These are phyloP conservation scores for Drosophila kohkoa DNA, from an alignment of 1,140 invertebrate genomes.

Conservation along the genomic window DNA sequence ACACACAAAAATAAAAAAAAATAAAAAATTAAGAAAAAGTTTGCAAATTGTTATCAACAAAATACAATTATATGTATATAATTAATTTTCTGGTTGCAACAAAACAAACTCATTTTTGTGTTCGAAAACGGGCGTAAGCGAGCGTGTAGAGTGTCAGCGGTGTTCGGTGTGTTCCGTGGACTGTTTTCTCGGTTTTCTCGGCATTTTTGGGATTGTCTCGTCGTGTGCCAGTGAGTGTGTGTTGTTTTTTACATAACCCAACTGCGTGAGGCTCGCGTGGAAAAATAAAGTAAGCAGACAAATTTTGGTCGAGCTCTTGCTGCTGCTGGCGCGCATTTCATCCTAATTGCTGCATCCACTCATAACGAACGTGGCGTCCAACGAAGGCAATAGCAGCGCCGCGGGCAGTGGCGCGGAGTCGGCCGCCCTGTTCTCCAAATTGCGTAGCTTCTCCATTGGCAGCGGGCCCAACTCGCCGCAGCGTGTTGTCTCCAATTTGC, in stretches of 20 bases:
- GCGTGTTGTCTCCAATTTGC: conserved; percentile 86
- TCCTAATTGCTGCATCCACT: conserved; percentile 19
- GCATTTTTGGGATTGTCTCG: conserved; percentile 30
- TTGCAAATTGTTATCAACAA: background rate
- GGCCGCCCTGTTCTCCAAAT: conserved; percentile 84
- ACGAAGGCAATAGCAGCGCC: conserved; percentile 77
- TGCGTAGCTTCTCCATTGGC: conserved; percentile 85
- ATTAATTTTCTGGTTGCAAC: conserved; percentile 31
- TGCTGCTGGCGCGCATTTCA: conserved; percentile 38
- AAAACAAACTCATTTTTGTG: conserved; percentile 10
- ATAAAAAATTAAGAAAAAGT: background rate
- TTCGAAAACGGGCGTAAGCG: conserved; percentile 14
- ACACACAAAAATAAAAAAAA: conserved; percentile 1
- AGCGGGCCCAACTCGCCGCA: conserved; percentile 86
- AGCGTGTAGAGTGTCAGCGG: conserved; percentile 30
- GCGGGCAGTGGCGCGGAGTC: conserved; percentile 79
- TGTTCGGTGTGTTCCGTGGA: conserved; percentile 29
- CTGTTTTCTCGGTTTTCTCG: conserved; percentile 50
- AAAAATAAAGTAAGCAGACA: background rate
- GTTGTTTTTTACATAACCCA: conserved; percentile 57
- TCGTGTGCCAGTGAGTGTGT: background rate
- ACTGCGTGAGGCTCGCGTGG: conserved; percentile 11
- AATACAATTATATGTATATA: background rate
- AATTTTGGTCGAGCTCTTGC: background rate
- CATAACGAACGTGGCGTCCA: conserved; percentile 83